Percentiles rank a stretch among this genome's conserved stretches.
Evolutionary conservation across 2,797 vertebrate genomes (phyloP).

Genomic region (Glossophaga mutica): DNA sequence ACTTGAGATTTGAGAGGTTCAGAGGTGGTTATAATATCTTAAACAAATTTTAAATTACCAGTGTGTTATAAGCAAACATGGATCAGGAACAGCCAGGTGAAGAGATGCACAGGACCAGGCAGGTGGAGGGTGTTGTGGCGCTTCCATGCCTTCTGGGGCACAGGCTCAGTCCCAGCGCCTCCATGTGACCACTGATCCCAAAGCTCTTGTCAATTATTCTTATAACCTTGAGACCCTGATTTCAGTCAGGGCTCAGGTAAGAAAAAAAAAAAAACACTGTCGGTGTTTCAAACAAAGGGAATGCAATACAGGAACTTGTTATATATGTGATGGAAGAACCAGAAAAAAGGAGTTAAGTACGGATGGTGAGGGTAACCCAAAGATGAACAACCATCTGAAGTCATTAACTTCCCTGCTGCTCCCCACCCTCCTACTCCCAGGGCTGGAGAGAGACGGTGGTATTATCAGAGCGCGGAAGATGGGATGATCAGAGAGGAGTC

Average conservation of each 20-base stretch:
- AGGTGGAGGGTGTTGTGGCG: fast-evolving
- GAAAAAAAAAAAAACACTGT: background rate
- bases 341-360: background rate
- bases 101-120: background rate
- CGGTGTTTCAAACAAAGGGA: background rate
- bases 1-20: background rate
- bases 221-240: background rate
- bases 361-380: background rate
- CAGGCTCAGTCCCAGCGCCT: background rate
- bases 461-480: background rate
- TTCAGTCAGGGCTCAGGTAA: background rate
- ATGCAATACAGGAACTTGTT: background rate
- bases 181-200: fast-evolving
- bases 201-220: background rate
- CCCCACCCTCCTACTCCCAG: no score
- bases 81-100: background rate
- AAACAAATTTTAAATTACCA: background rate
- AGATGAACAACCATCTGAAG: background rate
- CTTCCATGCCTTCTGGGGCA: no score
- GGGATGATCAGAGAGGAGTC: background rate
- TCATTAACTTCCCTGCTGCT: background rate
- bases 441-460: background rate
- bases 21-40: background rate
- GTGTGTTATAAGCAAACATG: background rate
- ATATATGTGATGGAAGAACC: background rate